A percentile compares a stretch with the other conserved stretches of the same genome.
Conservation (phyloP, 1,140 invertebrate genomes). For the Hypsibius dujardini region DNA sequence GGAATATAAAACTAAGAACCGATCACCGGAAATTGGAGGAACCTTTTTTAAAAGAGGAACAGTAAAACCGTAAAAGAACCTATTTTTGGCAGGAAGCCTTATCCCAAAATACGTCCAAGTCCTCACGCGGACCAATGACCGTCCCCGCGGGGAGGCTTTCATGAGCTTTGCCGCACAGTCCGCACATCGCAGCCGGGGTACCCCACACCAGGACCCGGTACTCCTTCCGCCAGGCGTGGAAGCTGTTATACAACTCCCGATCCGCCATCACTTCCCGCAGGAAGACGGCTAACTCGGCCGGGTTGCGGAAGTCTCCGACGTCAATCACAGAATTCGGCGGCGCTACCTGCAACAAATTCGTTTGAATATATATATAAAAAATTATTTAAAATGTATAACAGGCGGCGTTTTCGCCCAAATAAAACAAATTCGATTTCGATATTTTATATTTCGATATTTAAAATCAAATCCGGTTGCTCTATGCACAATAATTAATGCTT, state of each 20-base stretch:
- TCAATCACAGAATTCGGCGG: constrained; percentile 45
- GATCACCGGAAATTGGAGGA: too few relatives aligned
- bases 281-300: constrained; percentile 39
- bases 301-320: constrained; percentile 39
- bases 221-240: neutral
- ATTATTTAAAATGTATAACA: too few relatives aligned
- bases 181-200: neutral
- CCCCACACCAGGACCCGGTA: neutral
- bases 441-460: too few relatives aligned
- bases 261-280: constrained; percentile 39
- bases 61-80: neutral
- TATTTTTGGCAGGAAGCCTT: neutral
- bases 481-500: too few relatives aligned
- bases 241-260: constrained; percentile 16
- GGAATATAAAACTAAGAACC: too few relatives aligned
- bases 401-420: too few relatives aligned
- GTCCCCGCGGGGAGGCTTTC: neutral
- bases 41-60: too few relatives aligned
- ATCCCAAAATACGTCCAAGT: neutral
- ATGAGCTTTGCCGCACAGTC: neutral
- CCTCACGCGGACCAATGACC: neutral
- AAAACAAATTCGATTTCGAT: too few relatives aligned
- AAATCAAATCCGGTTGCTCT: too few relatives aligned
- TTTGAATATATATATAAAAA: constrained; percentile 7
- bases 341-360: constrained; percentile 32